Evolutionary conservation across 2,113 vertebrate species (phyloP).

Genomic region (Neofelis nebulosa): DNA sequence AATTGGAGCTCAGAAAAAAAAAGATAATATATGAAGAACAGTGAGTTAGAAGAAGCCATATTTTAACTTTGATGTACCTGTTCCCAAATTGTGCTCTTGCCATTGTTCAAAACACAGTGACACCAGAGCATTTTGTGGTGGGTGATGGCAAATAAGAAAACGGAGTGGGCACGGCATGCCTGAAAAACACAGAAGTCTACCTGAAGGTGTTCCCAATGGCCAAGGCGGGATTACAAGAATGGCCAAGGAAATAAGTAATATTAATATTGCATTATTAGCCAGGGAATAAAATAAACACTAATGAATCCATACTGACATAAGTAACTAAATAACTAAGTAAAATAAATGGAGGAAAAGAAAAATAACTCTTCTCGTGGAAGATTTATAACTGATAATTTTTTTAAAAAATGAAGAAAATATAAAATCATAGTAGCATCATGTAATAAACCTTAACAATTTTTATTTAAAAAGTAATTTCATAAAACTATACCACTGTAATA

Average conservation of each 20-base stretch:
- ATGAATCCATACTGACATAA: background rate
- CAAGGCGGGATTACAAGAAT: background rate
- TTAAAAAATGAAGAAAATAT: background rate
- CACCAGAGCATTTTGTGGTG: background rate
- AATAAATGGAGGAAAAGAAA: background rate
- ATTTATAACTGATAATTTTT: background rate
- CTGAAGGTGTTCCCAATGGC: background rate
- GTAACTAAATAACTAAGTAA: background rate
- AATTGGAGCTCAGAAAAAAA: background rate
- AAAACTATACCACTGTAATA: background rate
- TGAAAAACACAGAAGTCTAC: background rate
- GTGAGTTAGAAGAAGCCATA: background rate
- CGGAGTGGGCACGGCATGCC: background rate
- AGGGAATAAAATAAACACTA: background rate
- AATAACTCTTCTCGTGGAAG: background rate
- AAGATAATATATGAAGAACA: background rate
- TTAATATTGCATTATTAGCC: background rate
- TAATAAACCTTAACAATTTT: background rate
- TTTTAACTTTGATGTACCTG: background rate
- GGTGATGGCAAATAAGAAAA: background rate
- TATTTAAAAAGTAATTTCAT: background rate
- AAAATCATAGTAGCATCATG: background rate
- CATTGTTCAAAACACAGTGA: background rate
- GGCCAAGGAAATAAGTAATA: background rate
- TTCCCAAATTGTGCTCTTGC: background rate